Base-by-base conservation (phyloP, 92 coral and sea anemone species). In the Paragorgia papillata region DNA sequence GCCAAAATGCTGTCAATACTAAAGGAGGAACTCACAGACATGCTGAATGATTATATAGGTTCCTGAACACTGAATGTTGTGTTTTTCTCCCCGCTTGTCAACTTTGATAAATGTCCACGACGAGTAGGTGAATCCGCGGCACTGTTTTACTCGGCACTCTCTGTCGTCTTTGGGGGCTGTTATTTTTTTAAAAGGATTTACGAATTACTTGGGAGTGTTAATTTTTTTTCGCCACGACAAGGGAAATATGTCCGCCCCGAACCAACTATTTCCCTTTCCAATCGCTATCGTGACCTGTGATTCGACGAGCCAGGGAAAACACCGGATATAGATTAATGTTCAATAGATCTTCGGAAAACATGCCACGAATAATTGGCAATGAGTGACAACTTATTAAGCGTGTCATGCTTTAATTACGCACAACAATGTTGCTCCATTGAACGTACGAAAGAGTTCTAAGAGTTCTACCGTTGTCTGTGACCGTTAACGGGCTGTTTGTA, bases 171-270 rank as follows among this genome's bases (percentile, higher is more conserved):
- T 21, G 78, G 63, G 78, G 63, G 64, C 57, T 71, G 35, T 54
- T 57, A 25, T 19, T 71, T 71, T 46, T 71, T 24, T 71, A 91
- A 93, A 95, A 82, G 99, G 99, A 95, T 95, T 95, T 91, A 79
- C 91, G 97, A 86, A 91, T 95, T 95, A 95, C 97, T 91, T 83
- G 75, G 24, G 90, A 85, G 99, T 91, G 92, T 86, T 95, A 86
- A 95, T 89, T 74, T 90, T 90, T 37, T 85, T 89, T 87, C 99
- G 95, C 90, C 90, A 90, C 71, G 75, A 82, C 84, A 80, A 86
- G 88, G 78, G 92, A 53, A 56, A 56, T 56, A 3, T 28, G 62
- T 56, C 62, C 63, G 63, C 63, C 63, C 64, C 50, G 32, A 20
- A 10, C 27, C 27, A 13, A 33, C 48, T 71, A 35, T 31, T 33